Evolutionary conservation across 2,888 invertebrate species (phyloP).

Genomic region (Scotopteryx bipunctaria): DNA sequence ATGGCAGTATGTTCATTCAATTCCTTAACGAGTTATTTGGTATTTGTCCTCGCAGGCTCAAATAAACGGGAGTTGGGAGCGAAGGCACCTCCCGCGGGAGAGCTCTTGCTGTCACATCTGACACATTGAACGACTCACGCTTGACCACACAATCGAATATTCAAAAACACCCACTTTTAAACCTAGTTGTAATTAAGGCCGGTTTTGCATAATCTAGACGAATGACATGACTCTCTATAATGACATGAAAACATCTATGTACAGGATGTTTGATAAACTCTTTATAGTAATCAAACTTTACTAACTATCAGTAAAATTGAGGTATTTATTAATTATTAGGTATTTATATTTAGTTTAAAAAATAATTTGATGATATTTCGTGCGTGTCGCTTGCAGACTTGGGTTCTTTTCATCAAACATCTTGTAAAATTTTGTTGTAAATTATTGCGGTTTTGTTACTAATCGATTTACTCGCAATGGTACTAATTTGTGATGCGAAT

Average conservation of each 20-base stretch:
- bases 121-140: slow-evolving; percentile 28
- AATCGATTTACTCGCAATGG: slow-evolving; percentile 56
- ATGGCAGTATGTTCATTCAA: slow-evolving; percentile 80
- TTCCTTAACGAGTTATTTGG: slow-evolving; percentile 61
- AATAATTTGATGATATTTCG: slow-evolving; percentile 50
- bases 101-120: slow-evolving; percentile 22
- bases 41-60: slow-evolving; percentile 34
- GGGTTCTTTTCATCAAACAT: slow-evolving; percentile 66
- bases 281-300: slow-evolving; percentile 52
- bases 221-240: slow-evolving; percentile 61
- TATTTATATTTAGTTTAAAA: slow-evolving; percentile 42
- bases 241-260: slow-evolving; percentile 58
- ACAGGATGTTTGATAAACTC: slow-evolving; percentile 75
- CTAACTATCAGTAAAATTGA: slow-evolving; percentile 57
- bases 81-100: not conserved
- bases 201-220: slow-evolving; percentile 77
- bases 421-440: slow-evolving; percentile 55
- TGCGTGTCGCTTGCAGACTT: slow-evolving; percentile 44
- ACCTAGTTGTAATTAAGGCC: slow-evolving; percentile 72
- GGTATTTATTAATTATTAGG: slow-evolving; percentile 54
- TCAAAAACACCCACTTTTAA: slow-evolving; percentile 53
- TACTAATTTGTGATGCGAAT: slow-evolving; percentile 70
- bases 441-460: slow-evolving; percentile 57
- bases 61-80: slow-evolving; percentile 20
- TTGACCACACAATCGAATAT: slow-evolving; percentile 46